A percentile compares a stretch with the other conserved stretches of the same genome.
Evolutionary conservation across 2,113 vertebrate genomes (phyloP).

Genomic region (Pitta sordida): DNA sequence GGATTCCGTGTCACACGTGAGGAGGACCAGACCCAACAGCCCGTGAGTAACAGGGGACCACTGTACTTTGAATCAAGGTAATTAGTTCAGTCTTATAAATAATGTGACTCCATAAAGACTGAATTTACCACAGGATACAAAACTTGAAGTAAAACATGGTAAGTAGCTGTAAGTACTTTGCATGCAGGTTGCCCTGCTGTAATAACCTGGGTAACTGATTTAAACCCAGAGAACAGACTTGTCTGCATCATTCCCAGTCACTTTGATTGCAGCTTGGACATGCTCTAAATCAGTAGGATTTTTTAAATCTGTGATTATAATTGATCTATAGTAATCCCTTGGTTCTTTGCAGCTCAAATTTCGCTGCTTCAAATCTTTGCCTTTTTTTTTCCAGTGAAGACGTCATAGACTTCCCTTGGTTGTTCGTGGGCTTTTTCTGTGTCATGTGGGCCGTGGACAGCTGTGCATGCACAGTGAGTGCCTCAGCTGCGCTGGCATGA

Average conservation of each 20-base stretch:
- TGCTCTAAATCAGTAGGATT: background rate
- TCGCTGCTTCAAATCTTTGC: too few relatives aligned
- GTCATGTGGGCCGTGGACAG: too few relatives aligned
- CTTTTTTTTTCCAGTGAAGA: too few relatives aligned
- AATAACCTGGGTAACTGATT: background rate
- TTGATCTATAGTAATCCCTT: too few relatives aligned
- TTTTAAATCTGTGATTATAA: background rate
- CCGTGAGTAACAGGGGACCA: too few relatives aligned
- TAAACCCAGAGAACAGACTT: background rate
- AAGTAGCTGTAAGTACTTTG: background rate
- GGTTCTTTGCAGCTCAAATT: too few relatives aligned
- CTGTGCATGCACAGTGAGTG: too few relatives aligned
- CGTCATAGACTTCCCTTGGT: too few relatives aligned
- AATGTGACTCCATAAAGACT: background rate
- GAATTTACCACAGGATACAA: background rate
- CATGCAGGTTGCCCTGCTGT: background rate
- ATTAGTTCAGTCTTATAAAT: background rate
- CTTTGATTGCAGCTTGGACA: background rate
- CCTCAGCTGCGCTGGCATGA: too few relatives aligned
- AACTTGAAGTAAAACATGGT: background rate
- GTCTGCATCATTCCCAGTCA: background rate
- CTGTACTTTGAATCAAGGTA: background rate
- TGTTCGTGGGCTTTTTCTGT: too few relatives aligned
- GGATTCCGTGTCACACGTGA: too few relatives aligned
- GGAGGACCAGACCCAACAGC: too few relatives aligned